Conservation (phyloP, 2,888 invertebrate genomes). For the Idaea straminata region DNA sequence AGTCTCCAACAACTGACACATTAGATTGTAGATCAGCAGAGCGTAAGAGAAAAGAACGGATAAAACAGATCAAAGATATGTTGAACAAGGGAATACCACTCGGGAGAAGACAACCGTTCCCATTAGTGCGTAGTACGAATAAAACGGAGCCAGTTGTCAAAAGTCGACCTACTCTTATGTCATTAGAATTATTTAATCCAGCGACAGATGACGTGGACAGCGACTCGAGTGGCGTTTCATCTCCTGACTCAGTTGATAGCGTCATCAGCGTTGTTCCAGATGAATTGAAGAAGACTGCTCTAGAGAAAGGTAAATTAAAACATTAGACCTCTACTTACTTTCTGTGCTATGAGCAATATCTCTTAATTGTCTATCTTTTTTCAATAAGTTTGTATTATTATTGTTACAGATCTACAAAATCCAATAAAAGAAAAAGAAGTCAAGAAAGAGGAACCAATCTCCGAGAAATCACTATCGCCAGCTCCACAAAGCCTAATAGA, state of each 20-base stretch:
- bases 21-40: conserved; percentile 72
- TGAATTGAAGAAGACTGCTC: conserved; percentile 71
- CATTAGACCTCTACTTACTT: background rate
- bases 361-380: background rate
- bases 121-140: conserved; percentile 84
- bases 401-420: conserved; percentile 53
- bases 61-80: conserved; percentile 86
- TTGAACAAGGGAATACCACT: conserved; percentile 85
- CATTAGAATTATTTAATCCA: conserved; percentile 92
- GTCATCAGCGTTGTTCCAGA: conserved; percentile 89
- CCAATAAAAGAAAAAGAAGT: conserved; percentile 34
- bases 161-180: conserved; percentile 86
- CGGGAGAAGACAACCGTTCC: conserved; percentile 78
- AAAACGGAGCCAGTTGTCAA: conserved; percentile 83
- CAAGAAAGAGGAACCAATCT: conserved; percentile 45
- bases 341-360: background rate
- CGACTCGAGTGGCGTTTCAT: conserved; percentile 92
- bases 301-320: conserved; percentile 65
- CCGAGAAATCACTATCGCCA: conserved; percentile 47
- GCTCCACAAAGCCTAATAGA: conserved; percentile 78
- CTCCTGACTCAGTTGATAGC: conserved; percentile 92
- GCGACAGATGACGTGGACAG: conserved; percentile 95
- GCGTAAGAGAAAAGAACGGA: conserved; percentile 80
- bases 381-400: conserved; percentile 10
- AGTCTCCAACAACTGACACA: conserved; percentile 56